A percentile compares a stretch with the other conserved stretches of the same genome.
These are phyloP conservation scores for Prunella fulvescens DNA, from an alignment of 2,113 vertebrate species.

Conservation along the genomic window DNA sequence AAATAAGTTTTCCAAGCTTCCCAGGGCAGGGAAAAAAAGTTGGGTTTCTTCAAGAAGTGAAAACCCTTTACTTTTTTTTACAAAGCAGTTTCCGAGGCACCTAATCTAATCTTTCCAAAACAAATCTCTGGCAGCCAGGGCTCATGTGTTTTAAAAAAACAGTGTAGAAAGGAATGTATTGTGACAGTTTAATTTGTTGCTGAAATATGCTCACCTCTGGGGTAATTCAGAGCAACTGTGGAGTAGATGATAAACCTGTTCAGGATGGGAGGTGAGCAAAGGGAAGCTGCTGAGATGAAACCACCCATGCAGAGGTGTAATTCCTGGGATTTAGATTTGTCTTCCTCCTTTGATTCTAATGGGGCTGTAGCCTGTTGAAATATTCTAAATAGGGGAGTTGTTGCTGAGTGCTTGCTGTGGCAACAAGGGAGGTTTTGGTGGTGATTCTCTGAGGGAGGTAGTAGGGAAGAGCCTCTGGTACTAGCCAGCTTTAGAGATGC, in stretches of 20 bases:
- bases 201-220: constrained; percentile 12
- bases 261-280: neutral
- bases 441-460: neutral
- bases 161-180: neutral
- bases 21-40: neutral
- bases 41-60: neutral
- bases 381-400: neutral
- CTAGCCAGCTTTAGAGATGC: neutral
- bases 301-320: neutral
- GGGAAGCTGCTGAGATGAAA: neutral
- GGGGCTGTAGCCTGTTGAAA: neutral
- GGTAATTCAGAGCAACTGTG: neutral
- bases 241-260: neutral
- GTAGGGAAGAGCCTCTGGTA: neutral
- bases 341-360: neutral
- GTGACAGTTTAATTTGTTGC: constrained; percentile 18
- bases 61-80: neutral
- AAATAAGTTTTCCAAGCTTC: neutral
- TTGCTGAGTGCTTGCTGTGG: neutral
- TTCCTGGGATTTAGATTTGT: neutral
- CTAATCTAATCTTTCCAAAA: constrained; percentile 43
- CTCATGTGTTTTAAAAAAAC: neutral
- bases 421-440: neutral
- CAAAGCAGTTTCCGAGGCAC: neutral
- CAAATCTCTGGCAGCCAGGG: neutral